Evolutionary conservation across 2,888 invertebrate species (phyloP).

Genomic region (Caenorhabditis sulstoni): DNA sequence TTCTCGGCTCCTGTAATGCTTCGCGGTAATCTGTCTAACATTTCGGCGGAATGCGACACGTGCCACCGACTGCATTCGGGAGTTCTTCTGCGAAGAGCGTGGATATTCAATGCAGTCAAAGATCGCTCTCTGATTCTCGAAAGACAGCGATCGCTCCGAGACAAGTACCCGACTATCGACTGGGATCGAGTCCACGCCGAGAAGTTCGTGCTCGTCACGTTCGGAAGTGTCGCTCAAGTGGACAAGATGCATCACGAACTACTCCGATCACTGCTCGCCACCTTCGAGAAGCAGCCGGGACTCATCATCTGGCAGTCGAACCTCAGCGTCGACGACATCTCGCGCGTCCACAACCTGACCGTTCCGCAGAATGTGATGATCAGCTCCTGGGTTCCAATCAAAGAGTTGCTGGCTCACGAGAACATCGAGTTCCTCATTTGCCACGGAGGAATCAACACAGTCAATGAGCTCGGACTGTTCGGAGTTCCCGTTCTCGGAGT

Average conservation of each 20-base stretch:
- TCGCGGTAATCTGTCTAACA: conserved; percentile 17
- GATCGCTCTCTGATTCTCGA: conserved; percentile 9
- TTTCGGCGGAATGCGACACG: conserved; percentile 25
- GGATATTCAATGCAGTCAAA: conserved; percentile 36
- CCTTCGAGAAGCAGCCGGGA: conserved; percentile 56
- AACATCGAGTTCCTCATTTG: conserved; percentile 74
- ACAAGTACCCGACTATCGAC: conserved; percentile 67
- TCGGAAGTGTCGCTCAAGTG: conserved; percentile 77
- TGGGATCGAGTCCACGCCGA: conserved; percentile 65
- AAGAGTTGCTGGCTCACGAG: conserved; percentile 74
- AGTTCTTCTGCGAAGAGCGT: conserved; percentile 6
- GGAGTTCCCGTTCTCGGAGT: conserved; percentile 76
- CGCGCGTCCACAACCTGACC: conserved; percentile 47
- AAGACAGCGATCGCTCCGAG: conserved; percentile 26
- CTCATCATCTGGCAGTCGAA: conserved; percentile 75
- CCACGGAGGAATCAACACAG: conserved; percentile 78
- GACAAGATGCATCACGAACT: conserved; percentile 72
- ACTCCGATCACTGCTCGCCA: conserved; percentile 63
- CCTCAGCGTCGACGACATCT: conserved; percentile 52
- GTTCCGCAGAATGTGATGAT: conserved; percentile 67
- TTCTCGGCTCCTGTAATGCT: conserved; percentile 26
- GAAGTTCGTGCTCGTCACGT: conserved; percentile 73
- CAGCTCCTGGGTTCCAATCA: conserved; percentile 75
- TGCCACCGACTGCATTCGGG: conserved; percentile 4
- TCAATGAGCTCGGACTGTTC: conserved; percentile 75